Conservation (phyloP, 2,888 invertebrate species). For the Isoperla grammatica region DNA sequence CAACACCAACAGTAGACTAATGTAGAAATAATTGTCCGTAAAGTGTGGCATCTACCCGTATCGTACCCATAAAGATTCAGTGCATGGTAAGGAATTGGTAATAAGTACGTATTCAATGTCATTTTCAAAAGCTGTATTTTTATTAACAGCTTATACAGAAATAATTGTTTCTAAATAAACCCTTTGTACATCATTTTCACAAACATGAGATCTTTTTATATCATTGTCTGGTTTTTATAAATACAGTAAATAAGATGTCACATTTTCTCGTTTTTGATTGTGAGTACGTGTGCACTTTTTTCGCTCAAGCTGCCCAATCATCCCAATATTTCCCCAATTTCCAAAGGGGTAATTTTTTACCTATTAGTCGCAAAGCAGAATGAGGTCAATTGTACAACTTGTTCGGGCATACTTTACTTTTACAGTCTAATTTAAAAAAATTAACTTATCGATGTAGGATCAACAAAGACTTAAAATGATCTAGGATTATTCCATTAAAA, state of each 20-base stretch:
- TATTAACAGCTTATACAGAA: constrained; percentile 27
- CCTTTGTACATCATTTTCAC: constrained; percentile 30
- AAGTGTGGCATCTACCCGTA: too few relatives aligned
- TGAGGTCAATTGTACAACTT: constrained; percentile 7
- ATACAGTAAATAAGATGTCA: constrained; percentile 2
- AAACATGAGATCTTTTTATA: constrained; percentile 30
- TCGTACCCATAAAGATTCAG: too few relatives aligned
- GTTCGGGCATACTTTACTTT: constrained; percentile 4
- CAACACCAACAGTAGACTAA: too few relatives aligned
- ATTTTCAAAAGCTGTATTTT: neutral
- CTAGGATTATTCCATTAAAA: constrained; percentile 10
- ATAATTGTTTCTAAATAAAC: constrained; percentile 26
- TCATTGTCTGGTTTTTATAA: constrained; percentile 29
- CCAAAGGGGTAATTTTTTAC: constrained; percentile 16
- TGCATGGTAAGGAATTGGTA: too few relatives aligned
- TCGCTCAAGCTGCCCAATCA: constrained; percentile 23
- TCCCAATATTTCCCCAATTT: constrained; percentile 5
- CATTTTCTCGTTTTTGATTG: constrained; percentile 5
- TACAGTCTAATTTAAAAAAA: neutral
- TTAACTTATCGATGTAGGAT: too few relatives aligned
- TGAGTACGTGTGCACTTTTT: constrained; percentile 2
- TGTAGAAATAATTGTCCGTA: too few relatives aligned
- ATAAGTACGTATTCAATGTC: too few relatives aligned
- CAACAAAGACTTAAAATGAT: neutral
- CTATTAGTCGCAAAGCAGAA: constrained; percentile 19